A percentile compares a stretch with the other conserved stretches of the same genome.
Evolutionary conservation across 2,113 vertebrate genomes (phyloP).

Genomic region (Anolis carolinensis): DNA sequence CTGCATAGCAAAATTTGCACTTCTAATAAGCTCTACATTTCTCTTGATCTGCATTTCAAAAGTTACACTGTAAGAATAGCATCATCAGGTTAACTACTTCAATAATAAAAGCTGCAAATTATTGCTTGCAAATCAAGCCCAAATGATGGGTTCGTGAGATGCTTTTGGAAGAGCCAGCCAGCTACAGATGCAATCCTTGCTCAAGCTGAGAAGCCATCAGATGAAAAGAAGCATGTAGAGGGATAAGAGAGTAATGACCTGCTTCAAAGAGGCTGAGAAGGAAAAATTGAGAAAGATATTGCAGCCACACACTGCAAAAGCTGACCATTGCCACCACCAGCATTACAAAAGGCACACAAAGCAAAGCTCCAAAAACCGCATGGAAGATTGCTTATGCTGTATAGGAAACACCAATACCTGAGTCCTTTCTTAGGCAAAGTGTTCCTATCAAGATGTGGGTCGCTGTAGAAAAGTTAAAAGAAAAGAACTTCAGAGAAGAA

Average conservation of each 20-base stretch:
- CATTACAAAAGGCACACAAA: conserved; percentile 66
- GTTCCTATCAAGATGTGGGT: conserved; percentile 96
- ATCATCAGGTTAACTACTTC: conserved; percentile 2
- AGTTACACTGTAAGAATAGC: conserved; percentile 11
- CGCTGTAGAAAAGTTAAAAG: conserved; percentile 89
- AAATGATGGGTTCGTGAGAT: conserved; percentile 29
- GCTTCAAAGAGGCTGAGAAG: conserved; percentile 4
- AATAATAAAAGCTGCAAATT: conserved; percentile 45
- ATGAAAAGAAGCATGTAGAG: conserved; percentile 49
- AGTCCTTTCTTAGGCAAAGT: conserved; percentile 99
- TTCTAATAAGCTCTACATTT: not conserved
- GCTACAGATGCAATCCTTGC: conserved; percentile 63
- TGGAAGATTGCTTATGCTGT: conserved; percentile 65
- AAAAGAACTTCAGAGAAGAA: conserved; percentile 85
- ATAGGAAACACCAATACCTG: conserved; percentile 87
- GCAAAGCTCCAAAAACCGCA: conserved; percentile 74
- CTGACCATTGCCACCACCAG: conserved; percentile 50
- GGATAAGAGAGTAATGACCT: not conserved
- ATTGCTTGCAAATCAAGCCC: conserved; percentile 45
- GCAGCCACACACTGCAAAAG: conserved; percentile 69
- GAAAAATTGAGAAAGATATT: not conserved
- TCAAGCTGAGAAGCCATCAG: conserved; percentile 65
- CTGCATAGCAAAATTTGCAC: not conserved
- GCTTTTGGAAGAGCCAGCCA: conserved; percentile 57
- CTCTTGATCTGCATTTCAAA: not conserved